Evolutionary conservation across 2,797 vertebrate species (phyloP).

Genomic region (Columba guinea): DNA sequence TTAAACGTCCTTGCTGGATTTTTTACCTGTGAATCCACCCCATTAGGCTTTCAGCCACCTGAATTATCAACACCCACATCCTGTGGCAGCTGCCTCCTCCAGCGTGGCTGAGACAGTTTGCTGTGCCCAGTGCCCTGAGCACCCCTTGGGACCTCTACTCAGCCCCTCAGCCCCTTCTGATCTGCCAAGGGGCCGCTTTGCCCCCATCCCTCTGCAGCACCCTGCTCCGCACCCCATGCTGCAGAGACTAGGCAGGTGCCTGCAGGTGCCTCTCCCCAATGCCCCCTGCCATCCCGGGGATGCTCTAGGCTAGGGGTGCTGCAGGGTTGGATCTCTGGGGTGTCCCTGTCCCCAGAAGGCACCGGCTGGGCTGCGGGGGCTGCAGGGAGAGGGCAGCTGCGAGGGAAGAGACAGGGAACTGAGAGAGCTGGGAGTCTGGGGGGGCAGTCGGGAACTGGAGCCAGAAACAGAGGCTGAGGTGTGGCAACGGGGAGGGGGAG

Average conservation of each 20-base stretch:
- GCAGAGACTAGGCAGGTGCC: neutral
- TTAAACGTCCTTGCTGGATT: neutral
- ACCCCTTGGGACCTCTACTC: rapidly evolving
- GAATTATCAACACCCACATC: constrained; percentile 10
- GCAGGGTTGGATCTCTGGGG: rapidly evolving
- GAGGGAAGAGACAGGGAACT: neutral
- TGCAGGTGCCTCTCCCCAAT: neutral
- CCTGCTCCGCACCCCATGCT: rapidly evolving
- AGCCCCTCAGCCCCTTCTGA: neutral
- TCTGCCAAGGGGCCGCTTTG: neutral
- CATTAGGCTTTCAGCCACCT: neutral
- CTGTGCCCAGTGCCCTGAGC: rapidly evolving
- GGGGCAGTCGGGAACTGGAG: neutral
- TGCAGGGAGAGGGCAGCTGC: rapidly evolving
- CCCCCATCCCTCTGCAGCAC: neutral
- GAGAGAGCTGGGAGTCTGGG: neutral
- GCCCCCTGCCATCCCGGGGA: neutral
- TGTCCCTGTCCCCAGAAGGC: neutral
- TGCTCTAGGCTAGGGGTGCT: neutral
- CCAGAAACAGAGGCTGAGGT: neutral
- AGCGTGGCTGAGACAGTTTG: rapidly evolving
- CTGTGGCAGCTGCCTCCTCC: neutral
- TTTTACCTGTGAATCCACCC: constrained; percentile 12
- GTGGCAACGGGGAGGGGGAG: neutral
- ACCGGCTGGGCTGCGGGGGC: neutral